Conservation (phyloP, 2,113 vertebrate species). For the Sylvietta virens region DNA sequence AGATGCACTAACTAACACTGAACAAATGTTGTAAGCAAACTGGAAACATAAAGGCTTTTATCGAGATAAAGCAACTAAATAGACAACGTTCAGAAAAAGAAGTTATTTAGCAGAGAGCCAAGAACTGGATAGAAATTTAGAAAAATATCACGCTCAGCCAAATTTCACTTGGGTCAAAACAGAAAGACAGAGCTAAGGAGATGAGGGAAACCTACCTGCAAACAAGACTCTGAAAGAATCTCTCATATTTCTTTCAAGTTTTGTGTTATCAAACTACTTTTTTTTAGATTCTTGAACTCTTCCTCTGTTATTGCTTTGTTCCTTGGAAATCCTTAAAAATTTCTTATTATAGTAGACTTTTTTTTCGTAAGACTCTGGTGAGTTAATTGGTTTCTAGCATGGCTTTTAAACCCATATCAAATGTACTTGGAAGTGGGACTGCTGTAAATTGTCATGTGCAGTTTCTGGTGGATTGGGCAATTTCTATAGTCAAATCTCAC, state of each 20-base stretch:
- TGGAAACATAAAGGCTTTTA: not conserved
- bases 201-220: not conserved
- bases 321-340: not conserved
- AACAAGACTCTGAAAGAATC: not conserved
- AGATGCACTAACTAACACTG: not conserved
- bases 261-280: not conserved
- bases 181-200: not conserved
- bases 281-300: not conserved
- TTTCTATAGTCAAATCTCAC: not conserved
- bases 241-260: not conserved
- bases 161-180: not conserved
- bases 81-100: not conserved
- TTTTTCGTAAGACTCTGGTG: not conserved
- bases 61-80: not conserved
- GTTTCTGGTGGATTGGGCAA: not conserved
- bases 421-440: not conserved
- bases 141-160: not conserved
- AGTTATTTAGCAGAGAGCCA: not conserved
- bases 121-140: not conserved
- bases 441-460: not conserved
- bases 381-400: not conserved
- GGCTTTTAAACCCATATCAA: not conserved
- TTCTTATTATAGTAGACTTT: not conserved
- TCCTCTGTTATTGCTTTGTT: not conserved
- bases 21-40: not conserved